phyloP scores from a whole-genome alignment of 2,888 invertebrate species.

The Plusia festucae region DNA sequence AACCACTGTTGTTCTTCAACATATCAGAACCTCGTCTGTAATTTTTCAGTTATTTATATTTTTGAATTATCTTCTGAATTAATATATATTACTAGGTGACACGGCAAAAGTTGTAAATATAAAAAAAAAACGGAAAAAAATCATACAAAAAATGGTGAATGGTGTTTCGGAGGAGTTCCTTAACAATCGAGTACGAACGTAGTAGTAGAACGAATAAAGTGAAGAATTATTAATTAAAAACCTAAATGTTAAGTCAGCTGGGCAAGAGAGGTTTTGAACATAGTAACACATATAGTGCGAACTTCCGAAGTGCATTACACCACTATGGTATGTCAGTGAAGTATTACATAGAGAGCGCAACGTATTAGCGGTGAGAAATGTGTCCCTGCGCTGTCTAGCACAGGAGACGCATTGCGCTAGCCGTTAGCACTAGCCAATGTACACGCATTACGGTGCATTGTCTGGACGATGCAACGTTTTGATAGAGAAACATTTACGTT shows the following conservation, averaged over 20 bases:
- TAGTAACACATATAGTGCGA: not conserved
- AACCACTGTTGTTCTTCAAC: no score
- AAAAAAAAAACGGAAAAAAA: no score
- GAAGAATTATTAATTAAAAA: no score
- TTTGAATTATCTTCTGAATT: not conserved
- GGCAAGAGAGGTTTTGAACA: not conserved
- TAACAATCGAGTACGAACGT: no score
- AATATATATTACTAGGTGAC: no score
- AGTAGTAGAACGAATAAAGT: no score
- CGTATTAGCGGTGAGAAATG: conserved; percentile 45
- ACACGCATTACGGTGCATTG: conserved; percentile 15
- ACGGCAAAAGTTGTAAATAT: no score
- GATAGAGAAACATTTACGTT: not conserved
- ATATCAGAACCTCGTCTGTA: no score
- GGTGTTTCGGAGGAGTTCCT: no score
- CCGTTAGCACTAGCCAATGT: conserved; percentile 3
- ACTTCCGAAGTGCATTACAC: not conserved
- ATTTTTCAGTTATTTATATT: no score
- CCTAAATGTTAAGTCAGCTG: no score
- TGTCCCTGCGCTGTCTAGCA: conserved; percentile 13
- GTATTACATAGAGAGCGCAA: conserved; percentile 28
- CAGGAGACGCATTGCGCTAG: conserved; percentile 31
- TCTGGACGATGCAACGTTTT: not conserved
- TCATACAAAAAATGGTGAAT: no score
- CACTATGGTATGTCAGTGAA: conserved; percentile 23